These are phyloP conservation scores for Liparis tanakae DNA, from an alignment of 2,797 vertebrate genomes.

Conservation along the genomic window DNA sequence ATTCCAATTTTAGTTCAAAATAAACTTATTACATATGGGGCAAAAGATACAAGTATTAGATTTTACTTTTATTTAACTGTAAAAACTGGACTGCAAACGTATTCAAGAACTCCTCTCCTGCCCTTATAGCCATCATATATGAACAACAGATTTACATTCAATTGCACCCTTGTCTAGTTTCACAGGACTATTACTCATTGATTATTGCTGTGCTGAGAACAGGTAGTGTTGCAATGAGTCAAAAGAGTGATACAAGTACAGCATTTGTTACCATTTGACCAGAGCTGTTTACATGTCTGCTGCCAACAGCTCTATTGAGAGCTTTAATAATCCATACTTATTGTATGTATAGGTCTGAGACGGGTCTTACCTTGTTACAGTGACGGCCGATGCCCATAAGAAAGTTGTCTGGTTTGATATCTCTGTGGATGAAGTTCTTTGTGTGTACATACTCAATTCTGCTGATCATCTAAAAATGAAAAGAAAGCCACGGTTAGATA, in stretches of 20 bases:
- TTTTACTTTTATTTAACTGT: not conserved
- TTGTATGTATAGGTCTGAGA: not conserved
- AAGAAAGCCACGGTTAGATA: not conserved
- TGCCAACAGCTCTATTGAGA: conserved; percentile 3
- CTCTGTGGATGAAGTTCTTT: conserved; percentile 99
- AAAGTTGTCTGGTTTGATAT: conserved; percentile 99
- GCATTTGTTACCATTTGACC: not conserved
- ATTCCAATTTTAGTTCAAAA: not conserved
- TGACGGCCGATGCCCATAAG: conserved; percentile 99
- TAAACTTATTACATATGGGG: not conserved
- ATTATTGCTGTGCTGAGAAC: not conserved
- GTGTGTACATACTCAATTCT: conserved; percentile 99
- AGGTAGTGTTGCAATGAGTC: not conserved
- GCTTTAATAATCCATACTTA: conserved; percentile 20
- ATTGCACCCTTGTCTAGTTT: not conserved
- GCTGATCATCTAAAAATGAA: conserved; percentile 94
- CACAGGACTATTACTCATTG: not conserved
- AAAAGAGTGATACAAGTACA: not conserved
- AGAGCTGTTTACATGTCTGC: not conserved
- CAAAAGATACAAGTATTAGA: not conserved
- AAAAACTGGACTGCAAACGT: not conserved
- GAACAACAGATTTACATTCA: not conserved
- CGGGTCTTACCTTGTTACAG: conserved; percentile 98
- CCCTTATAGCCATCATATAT: not conserved
- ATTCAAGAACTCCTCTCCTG: not conserved